Conservation (phyloP, 2,113 vertebrate genomes). For the Hystrix cristata region DNA sequence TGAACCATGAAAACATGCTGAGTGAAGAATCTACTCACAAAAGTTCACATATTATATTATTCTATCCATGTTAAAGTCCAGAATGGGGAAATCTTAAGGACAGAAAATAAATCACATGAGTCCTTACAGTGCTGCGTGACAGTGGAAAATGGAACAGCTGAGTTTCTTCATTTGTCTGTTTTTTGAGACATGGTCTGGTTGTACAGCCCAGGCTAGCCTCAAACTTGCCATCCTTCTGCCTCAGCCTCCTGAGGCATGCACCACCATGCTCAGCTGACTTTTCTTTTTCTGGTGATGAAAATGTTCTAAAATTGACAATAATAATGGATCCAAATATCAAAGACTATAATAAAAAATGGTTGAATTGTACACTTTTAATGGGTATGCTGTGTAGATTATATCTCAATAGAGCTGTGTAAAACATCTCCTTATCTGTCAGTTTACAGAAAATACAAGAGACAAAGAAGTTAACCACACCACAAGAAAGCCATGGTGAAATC, state of each 20-base stretch:
- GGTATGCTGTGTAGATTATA: not conserved
- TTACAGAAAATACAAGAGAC: not conserved
- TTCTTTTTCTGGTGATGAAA: not conserved
- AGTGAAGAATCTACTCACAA: not conserved
- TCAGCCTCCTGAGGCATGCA: not conserved
- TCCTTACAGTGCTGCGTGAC: not conserved
- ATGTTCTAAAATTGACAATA: not conserved
- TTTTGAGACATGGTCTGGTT: not conserved
- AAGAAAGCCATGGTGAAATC: not conserved
- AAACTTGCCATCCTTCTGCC: not conserved
- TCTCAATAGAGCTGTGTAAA: not conserved
- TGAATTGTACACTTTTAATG: not conserved
- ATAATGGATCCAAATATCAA: not conserved
- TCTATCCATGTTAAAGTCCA: not conserved
- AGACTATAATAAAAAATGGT: not conserved
- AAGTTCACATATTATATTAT: not conserved
- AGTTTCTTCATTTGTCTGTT: not conserved
- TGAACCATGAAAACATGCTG: not conserved
- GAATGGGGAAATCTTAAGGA: not conserved
- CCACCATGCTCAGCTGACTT: not conserved
- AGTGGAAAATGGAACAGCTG: not conserved
- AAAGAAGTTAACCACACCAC: not conserved
- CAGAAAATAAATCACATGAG: not conserved
- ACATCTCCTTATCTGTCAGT: not conserved
- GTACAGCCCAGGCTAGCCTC: no score